Base-by-base conservation (phyloP, 2,888 invertebrate species). In the Sepiola atlantica region DNA sequence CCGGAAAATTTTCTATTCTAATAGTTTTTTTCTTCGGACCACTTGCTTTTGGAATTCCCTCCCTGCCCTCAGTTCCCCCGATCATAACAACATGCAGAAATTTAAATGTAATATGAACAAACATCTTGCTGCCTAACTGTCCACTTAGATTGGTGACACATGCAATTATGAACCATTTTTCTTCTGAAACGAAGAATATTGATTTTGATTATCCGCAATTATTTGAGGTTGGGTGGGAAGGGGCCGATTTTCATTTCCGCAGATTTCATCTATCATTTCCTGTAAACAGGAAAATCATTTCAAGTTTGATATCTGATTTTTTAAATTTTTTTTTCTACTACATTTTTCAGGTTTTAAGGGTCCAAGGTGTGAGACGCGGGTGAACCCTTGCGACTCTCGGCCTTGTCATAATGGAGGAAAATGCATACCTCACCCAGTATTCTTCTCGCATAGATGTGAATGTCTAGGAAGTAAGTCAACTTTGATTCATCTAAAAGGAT, bases 351-450 rank as follows among this genome's bases (percentile, higher is more conserved):
- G 92, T 14, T 92, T 54, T 21, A 35, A 24, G 0, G 92, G 92
- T 3, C 54, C 92, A 14, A 35, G 24, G 28, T 92, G 92, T 92
- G 92, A 92, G 0, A 92, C 8, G 28, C 35, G 35, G n/a, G 14
- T 92, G n/a, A 45, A 92, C n/a, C 92, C 92, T 54, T 92, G 92
- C 35, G 92, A 92, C 24, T 92, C 92, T 92, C 92, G 35, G 20
- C 92, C 92, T 54, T 92, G 92, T n/a, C 35, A 35, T 35, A 92
- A 92, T 92, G 92, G 92, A 1, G 92, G 45, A 35, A 54, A 92
- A 92, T 92, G 92, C 32, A 20, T 54, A 20, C 45, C 54, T n/a
- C 28, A 54, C n/a, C 92, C 54, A 45, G 35, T 45, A 28, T 45
- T 45, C 14, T 54, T 35, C 54, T 92, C 45, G 16, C 35, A 54